phyloP scores from a whole-genome alignment of 2,888 invertebrate genomes.

The Drosophila rubida region DNA sequence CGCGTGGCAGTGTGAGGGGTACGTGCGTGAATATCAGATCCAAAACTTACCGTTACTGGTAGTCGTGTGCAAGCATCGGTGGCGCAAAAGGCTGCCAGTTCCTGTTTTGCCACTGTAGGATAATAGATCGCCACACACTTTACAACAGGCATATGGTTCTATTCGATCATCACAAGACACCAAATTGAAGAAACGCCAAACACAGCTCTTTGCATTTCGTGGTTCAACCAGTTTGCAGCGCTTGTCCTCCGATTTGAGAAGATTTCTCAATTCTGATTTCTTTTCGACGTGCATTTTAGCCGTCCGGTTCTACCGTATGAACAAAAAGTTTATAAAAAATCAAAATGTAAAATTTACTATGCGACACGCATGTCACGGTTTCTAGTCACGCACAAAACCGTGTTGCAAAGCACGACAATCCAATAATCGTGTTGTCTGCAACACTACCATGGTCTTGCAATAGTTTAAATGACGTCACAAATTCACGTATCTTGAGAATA shows the following conservation, averaged over 20 bases:
- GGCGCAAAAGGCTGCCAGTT: conserved; percentile 66
- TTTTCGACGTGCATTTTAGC: conserved; percentile 66
- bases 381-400: conserved; percentile 73
- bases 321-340: conserved; percentile 37
- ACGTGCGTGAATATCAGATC: conserved; percentile 63
- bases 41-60: conserved; percentile 72
- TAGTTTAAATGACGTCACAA: conserved; percentile 24
- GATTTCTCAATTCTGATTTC: conserved; percentile 62
- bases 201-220: conserved; percentile 68
- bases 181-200: conserved; percentile 69
- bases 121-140: conserved; percentile 66
- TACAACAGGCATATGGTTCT: conserved; percentile 69
- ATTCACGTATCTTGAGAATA: background rate
- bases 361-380: conserved; percentile 73
- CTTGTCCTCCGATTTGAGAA: conserved; percentile 64
- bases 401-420: conserved; percentile 57
- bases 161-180: conserved; percentile 68
- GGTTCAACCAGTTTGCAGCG: conserved; percentile 70
- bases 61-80: conserved; percentile 66
- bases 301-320: conserved; percentile 23
- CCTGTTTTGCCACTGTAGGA: conserved; percentile 71
- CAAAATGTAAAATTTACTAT: conserved; percentile 49
- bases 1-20: conserved; percentile 74
- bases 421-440: background rate
- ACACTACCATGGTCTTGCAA: conserved; percentile 26